These are phyloP conservation scores for Channa striata DNA, from an alignment of 2,797 vertebrate genomes.

Conservation along the genomic window DNA sequence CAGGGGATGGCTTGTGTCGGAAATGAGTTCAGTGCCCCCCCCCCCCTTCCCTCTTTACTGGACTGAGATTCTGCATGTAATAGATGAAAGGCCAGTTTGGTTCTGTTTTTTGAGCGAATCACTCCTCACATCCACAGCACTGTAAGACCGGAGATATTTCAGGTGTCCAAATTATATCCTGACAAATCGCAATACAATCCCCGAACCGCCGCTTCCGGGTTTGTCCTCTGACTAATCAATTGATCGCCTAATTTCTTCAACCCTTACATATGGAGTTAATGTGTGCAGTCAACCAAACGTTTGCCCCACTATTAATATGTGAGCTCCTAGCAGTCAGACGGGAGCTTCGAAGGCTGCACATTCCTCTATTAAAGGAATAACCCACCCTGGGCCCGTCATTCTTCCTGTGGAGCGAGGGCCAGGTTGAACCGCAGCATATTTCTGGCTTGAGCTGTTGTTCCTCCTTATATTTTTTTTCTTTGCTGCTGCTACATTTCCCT, in stretches of 20 bases:
- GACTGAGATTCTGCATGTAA: slow-evolving; percentile 1
- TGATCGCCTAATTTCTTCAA: neutral
- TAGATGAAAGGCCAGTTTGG: slow-evolving; percentile 13
- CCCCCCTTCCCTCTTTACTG: slow-evolving; percentile 19
- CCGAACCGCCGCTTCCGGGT: too few species aligned
- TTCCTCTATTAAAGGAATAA: slow-evolving; percentile 84
- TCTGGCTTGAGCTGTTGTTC: slow-evolving; percentile 85
- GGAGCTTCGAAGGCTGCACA: slow-evolving; percentile 76
- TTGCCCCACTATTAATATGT: slow-evolving; percentile 29
- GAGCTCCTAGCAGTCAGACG: slow-evolving; percentile 68
- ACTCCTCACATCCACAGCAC: slow-evolving; percentile 14
- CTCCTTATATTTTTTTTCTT: slow-evolving; percentile 67
- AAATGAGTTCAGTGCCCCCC: slow-evolving; percentile 59
- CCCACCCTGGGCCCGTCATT: slow-evolving; percentile 80
- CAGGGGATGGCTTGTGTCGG: slow-evolving; percentile 70
- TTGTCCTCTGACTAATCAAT: neutral
- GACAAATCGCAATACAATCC: neutral
- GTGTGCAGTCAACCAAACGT: slow-evolving; percentile 24
- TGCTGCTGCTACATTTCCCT: slow-evolving; percentile 71
- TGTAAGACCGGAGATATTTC: neutral
- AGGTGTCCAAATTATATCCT: neutral
- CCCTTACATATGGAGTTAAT: neutral
- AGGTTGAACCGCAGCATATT: slow-evolving; percentile 86
- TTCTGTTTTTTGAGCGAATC: slow-evolving; percentile 34
- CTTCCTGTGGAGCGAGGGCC: slow-evolving; percentile 85